Percentiles rank a stretch among this genome's conserved stretches.
Evolutionary conservation across 2,113 vertebrate species (phyloP).

Genomic region (Mustela nigripes): DNA sequence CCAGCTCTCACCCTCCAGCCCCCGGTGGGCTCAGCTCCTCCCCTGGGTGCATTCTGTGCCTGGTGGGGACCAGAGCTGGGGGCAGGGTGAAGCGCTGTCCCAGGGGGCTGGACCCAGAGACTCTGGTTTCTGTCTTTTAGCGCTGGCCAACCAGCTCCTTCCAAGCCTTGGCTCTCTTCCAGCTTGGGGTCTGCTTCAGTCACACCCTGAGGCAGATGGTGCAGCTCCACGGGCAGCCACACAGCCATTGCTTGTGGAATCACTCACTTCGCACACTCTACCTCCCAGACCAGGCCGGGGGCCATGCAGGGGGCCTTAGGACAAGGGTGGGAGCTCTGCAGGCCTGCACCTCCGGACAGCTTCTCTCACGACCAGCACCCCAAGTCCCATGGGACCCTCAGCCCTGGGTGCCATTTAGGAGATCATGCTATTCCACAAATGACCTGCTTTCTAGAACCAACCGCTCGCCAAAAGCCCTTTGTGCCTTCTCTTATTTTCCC

Average conservation of each 20-base stretch:
- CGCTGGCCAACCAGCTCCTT: neutral
- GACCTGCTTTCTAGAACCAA: neutral
- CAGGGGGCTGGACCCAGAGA: neutral
- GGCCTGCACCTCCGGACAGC: neutral
- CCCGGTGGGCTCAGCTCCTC: neutral
- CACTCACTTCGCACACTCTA: neutral
- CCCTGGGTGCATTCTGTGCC: neutral
- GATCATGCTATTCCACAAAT: too few species aligned
- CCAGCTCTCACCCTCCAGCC: neutral
- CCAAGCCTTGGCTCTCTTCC: neutral
- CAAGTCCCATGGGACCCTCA: neutral
- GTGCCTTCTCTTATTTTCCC: neutral
- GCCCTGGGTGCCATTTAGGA: neutral
- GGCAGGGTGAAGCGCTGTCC: neutral
- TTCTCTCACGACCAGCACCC: neutral
- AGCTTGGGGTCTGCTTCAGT: neutral
- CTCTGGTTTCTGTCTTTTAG: neutral
- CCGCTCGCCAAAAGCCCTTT: neutral
- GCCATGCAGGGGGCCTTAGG: neutral
- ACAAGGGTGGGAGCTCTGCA: neutral
- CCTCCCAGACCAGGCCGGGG: neutral
- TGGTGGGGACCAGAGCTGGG: neutral
- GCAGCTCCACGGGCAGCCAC: neutral
- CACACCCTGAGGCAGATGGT: fast-evolving
- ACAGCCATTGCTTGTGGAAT: neutral